A percentile compares a stretch with the other conserved stretches of the same genome.
Conservation (phyloP, 64 coral and sea anemone genomes). For the Actinia equina region DNA sequence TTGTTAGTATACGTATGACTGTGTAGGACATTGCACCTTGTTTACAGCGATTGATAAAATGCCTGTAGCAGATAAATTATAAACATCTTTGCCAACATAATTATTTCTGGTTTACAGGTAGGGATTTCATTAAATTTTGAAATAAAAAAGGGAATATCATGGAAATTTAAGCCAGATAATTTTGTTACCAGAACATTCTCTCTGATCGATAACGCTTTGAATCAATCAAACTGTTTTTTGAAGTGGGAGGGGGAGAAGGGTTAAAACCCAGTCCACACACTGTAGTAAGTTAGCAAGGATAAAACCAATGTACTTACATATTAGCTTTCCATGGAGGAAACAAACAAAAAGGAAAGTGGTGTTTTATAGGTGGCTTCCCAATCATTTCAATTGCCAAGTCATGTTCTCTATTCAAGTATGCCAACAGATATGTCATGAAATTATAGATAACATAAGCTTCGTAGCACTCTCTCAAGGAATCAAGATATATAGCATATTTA, state of each 20-base stretch:
- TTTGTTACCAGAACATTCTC: too few relatives aligned
- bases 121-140: too few relatives aligned
- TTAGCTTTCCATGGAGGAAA: slow-evolving; percentile 82
- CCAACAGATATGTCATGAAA: slow-evolving; percentile 85
- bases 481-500: slow-evolving; percentile 92
- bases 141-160: too few relatives aligned
- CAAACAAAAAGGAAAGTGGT: slow-evolving; percentile 89
- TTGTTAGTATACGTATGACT: slow-evolving; percentile 82
- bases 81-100: too few relatives aligned
- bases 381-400: slow-evolving; percentile 63
- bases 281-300: too few relatives aligned
- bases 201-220: too few relatives aligned
- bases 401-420: slow-evolving; percentile 62
- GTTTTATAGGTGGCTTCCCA: slow-evolving; percentile 71
- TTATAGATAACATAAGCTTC: slow-evolving; percentile 95
- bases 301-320: slow-evolving; percentile 35
- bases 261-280: too few relatives aligned
- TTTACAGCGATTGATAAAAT: slow-evolving; percentile 78
- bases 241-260: too few relatives aligned
- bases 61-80: slow-evolving; percentile 30
- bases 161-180: too few relatives aligned
- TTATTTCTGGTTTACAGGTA: too few relatives aligned
- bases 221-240: too few relatives aligned
- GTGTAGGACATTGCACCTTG: slow-evolving; percentile 95
- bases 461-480: slow-evolving; percentile 92